Evolutionary conservation across 2,888 invertebrate species (phyloP).

Genomic region (Holacanthella duospinosa): DNA sequence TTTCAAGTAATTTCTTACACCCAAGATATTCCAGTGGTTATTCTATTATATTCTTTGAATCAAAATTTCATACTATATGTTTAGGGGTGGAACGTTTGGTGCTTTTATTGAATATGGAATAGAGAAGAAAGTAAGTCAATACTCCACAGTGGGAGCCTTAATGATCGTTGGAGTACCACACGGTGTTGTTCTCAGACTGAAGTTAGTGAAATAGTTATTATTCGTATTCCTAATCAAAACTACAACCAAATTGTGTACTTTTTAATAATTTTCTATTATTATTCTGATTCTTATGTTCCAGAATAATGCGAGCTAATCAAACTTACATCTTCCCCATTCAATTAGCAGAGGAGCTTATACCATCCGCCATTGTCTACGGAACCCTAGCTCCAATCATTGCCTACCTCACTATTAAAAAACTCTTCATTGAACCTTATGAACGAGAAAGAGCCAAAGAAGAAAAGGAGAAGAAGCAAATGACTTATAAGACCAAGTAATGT

Average conservation of each 20-base stretch:
- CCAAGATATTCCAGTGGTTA: no score
- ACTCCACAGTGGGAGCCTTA: conserved; percentile 73
- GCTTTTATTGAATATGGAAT: conserved; percentile 79
- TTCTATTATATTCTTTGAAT: neutral
- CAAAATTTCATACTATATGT: conserved; percentile 40
- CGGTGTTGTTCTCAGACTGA: conserved; percentile 78
- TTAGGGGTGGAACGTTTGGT: conserved; percentile 77
- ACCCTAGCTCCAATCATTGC: conserved; percentile 74
- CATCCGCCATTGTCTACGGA: conserved; percentile 85
- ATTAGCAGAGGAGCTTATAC: conserved; percentile 77
- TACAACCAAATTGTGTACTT: neutral
- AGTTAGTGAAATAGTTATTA: no score
- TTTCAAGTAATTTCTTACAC: conserved; percentile 8
- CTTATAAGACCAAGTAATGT: conserved; percentile 58
- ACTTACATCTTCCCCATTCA: conserved; percentile 80
- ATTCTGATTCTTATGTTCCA: conserved; percentile 44
- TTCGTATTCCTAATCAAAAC: conserved; percentile 12
- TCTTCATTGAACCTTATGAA: conserved; percentile 73
- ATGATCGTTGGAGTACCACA: conserved; percentile 74
- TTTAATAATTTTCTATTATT: conserved; percentile 5
- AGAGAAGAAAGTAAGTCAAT: conserved; percentile 83
- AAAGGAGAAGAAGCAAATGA: conserved; percentile 68
- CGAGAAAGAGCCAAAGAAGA: conserved; percentile 66
- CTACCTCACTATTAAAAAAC: conserved; percentile 69
- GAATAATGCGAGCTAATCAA: conserved; percentile 74